Conservation (phyloP, 2,797 vertebrate genomes). For the Alexandromys oeconomus region DNA sequence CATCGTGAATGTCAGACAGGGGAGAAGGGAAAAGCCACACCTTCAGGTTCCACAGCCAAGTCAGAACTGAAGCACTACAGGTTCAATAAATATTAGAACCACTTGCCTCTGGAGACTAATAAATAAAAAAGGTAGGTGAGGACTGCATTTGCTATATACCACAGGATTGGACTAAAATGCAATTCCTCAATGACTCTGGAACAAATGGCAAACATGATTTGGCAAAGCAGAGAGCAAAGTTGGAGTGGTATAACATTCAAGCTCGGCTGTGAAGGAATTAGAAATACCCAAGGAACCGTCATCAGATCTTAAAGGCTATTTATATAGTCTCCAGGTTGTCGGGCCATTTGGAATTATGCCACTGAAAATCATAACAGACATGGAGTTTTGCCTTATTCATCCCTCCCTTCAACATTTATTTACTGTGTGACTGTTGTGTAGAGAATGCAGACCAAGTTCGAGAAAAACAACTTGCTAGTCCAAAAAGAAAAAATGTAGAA, state of each 20-base stretch:
- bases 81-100: neutral
- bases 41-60: neutral
- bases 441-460: neutral
- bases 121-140: constrained; percentile 9
- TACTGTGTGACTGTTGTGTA: neutral
- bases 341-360: neutral
- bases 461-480: constrained; percentile 10
- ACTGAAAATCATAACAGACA: neutral
- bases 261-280: neutral
- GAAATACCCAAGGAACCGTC: neutral
- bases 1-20: neutral
- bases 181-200: constrained; percentile 36
- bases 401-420: neutral
- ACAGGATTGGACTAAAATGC: constrained; percentile 31
- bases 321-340: neutral
- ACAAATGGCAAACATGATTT: constrained; percentile 43
- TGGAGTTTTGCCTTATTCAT: neutral
- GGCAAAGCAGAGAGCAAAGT: neutral
- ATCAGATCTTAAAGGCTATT: constrained; percentile 26
- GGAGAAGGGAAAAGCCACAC: neutral
- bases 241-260: neutral
- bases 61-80: constrained; percentile 56
- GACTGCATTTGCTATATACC: neutral
- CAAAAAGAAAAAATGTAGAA: neutral
- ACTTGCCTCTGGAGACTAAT: neutral